These are phyloP conservation scores for Macropus fuliginosus DNA, from an alignment of 2,797 vertebrate genomes.

Conservation along the genomic window DNA sequence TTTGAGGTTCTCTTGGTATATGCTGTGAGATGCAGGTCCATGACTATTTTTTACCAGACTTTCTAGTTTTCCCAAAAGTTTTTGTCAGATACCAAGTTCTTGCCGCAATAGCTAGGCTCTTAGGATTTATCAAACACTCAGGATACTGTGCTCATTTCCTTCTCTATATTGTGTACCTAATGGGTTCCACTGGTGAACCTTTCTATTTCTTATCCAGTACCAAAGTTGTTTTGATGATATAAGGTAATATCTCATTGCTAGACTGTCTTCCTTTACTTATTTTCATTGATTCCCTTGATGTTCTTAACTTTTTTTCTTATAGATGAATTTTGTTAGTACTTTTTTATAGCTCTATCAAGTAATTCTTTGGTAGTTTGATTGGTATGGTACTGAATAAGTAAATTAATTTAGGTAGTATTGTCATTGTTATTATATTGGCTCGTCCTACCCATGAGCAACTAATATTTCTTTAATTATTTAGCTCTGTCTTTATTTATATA, in stretches of 20 bases:
- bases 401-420: background rate
- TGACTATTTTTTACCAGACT: background rate
- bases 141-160: background rate
- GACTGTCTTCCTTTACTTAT: background rate
- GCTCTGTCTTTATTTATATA: background rate
- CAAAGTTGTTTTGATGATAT: background rate
- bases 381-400: background rate
- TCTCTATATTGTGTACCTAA: background rate
- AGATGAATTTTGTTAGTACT: background rate
- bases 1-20: background rate
- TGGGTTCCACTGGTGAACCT: background rate
- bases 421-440: background rate
- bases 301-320: background rate
- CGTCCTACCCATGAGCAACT: background rate
- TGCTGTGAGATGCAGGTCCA: background rate
- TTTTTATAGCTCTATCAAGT: background rate
- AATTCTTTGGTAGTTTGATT: background rate
- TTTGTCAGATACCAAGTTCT: background rate
- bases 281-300: background rate
- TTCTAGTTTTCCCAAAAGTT: background rate
- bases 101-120: background rate
- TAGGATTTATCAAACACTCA: background rate
- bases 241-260: background rate
- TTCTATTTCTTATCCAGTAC: background rate
- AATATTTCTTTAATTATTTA: background rate